Evolutionary conservation across 2,113 vertebrate species (phyloP).

Genomic region (Varanus komodoensis): DNA sequence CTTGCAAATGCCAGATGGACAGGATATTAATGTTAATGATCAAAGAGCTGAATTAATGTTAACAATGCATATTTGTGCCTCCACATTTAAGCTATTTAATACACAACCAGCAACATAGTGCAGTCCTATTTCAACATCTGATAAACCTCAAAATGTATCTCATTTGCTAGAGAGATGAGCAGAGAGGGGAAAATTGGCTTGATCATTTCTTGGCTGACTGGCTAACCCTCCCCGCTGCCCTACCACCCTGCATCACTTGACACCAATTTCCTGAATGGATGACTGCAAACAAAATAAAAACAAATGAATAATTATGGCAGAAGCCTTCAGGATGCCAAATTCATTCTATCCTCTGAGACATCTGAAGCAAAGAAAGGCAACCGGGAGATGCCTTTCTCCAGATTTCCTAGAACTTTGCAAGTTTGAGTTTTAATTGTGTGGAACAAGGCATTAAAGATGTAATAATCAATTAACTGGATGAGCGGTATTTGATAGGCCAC

Average conservation of each 20-base stretch:
- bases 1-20: not conserved
- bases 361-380: not conserved
- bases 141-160: conserved; percentile 40
- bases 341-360: not conserved
- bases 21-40: not conserved
- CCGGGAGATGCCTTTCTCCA: conserved; percentile 9
- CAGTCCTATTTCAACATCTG: conserved; percentile 43
- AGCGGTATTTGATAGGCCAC: fast-evolving
- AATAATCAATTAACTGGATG: not conserved
- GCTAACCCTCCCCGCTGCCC: not conserved
- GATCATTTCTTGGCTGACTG: conserved; percentile 61
- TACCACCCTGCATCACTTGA: conserved; percentile 57
- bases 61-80: not conserved
- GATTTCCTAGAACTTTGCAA: not conserved
- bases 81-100: conserved; percentile 9
- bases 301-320: conserved; percentile 61
- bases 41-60: not conserved
- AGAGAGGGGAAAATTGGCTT: conserved; percentile 61
- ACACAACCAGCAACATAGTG: not conserved
- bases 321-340: conserved; percentile 18
- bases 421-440: not conserved
- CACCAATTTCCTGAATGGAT: conserved; percentile 65
- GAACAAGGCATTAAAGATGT: not conserved
- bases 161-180: conserved; percentile 55
- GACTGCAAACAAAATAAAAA: conserved; percentile 55